These are phyloP conservation scores for Brachypterus glaber DNA, from an alignment of 2,888 invertebrate genomes.

Conservation along the genomic window DNA sequence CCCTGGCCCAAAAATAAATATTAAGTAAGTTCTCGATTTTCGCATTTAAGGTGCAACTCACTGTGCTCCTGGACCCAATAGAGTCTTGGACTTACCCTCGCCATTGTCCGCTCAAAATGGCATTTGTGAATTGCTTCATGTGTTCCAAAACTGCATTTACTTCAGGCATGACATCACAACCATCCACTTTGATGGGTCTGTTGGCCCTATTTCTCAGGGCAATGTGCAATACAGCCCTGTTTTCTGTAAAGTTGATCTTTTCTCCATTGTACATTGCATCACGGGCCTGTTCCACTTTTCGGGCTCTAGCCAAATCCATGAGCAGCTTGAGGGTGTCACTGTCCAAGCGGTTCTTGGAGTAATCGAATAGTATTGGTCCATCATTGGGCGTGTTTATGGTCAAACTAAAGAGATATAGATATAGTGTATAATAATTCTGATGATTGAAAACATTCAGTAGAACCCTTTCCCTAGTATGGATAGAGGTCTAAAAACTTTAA, in stretches of 20 bases:
- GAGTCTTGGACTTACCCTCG: conserved; percentile 53
- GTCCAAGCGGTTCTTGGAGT: conserved; percentile 90
- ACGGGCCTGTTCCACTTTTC: conserved; percentile 76
- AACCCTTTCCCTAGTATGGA: no score
- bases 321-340: conserved; percentile 65
- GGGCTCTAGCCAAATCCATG: conserved; percentile 68
- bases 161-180: conserved; percentile 85
- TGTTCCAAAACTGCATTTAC: conserved; percentile 86
- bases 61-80: no score
- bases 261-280: conserved; percentile 89
- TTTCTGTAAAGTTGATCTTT: conserved; percentile 96
- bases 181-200: conserved; percentile 69
- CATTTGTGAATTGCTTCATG: conserved; percentile 86
- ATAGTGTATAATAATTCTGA: background rate
- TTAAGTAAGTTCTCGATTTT: no score
- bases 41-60: no score
- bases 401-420: conserved; percentile 46
- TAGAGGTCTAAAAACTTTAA: no score
- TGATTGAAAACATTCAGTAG: background rate
- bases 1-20: no score
- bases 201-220: conserved; percentile 84
- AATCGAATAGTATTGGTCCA: conserved; percentile 90
- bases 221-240: conserved; percentile 88
- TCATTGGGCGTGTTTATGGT: conserved; percentile 69
- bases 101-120: conserved; percentile 63